These are phyloP conservation scores for Cordilura impudica DNA, from an alignment of 2,888 invertebrate species.

Conservation along the genomic window DNA sequence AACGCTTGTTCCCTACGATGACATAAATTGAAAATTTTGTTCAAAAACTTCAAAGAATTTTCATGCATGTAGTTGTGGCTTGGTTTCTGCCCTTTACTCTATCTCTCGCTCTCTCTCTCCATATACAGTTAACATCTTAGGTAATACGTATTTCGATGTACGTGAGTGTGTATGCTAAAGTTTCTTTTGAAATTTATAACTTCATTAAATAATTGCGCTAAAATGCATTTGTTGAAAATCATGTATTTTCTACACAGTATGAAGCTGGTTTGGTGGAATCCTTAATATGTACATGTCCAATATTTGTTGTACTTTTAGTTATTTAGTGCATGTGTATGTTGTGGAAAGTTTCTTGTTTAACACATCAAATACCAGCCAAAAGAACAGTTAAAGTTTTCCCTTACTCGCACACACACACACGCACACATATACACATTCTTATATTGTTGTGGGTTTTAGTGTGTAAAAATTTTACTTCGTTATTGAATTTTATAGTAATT, in stretches of 20 bases:
- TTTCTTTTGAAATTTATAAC: conserved; percentile 62
- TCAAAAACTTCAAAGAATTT: conserved; percentile 42
- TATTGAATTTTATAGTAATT: conserved; percentile 48
- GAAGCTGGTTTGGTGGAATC: conserved; percentile 33
- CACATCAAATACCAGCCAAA: conserved; percentile 58
- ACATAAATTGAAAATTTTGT: conserved; percentile 2
- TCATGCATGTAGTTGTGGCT: not conserved
- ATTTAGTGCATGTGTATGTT: conserved; percentile 2
- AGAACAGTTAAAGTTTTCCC: conserved; percentile 58
- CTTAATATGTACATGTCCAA: conserved; percentile 47
- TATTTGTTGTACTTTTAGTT: conserved; percentile 36
- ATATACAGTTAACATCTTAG: too few relatives aligned
- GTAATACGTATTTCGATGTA: not conserved
- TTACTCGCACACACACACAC: not conserved
- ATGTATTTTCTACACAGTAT: conserved; percentile 19
- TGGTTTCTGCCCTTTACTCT: not conserved
- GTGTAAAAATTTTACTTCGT: conserved; percentile 46
- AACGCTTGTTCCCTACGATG: conserved; percentile 37
- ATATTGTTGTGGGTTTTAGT: conserved; percentile 36
- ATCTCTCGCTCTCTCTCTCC: too few relatives aligned
- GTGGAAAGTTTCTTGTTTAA: conserved; percentile 46
- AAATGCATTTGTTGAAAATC: conserved; percentile 61
- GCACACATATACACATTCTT: not conserved
- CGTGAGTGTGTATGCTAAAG: conserved; percentile 40
- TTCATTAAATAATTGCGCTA: conserved; percentile 63